Base-by-base conservation (phyloP, 2,113 vertebrate genomes). In the Penelope pileata region DNA sequence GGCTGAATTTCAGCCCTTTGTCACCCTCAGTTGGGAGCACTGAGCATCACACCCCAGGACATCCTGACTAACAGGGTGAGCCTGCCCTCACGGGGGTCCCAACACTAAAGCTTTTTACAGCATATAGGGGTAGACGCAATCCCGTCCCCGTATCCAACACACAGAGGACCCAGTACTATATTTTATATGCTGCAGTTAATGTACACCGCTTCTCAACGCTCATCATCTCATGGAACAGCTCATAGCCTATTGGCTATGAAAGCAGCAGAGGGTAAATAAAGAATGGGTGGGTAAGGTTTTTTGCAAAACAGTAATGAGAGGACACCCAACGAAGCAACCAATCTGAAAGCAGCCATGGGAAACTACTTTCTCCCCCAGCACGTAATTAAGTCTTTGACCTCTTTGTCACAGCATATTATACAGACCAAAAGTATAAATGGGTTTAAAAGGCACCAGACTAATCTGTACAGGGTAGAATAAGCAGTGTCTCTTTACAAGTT, bases 1-100 rank as follows among this genome's bases (percentile, higher is more conserved):
- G 51, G 32, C 10, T 34, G 83, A 90, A 83, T 24, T 60, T 88
- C 47, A 91, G 34, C 10, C 45, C 15, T 74, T 88, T 70, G 66
- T 50, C 27, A 45, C 82, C 32, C 24, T 77, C 72, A 36, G 29
- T 60, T 45, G 86, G 24, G 38, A 23, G 21, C 23, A 81, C 22
- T 38, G 24, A 74, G 34, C 7, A 38, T 23, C 29, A 6, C 7
- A 6, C 1, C 0, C 6, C 3, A 30, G 16, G 45, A 19, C 22
- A 73, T 43, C 15, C 22, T 89, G 77, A 50, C 38, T 36, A 26
- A 45, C 0, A 1, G 54, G 2, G 3, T 29, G 5, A 77, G 42
- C 62, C 75, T 88, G 53, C 60, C 47, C 75, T 32, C 38, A 72
- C 24, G 6, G 54, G 11, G 78, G 32, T 69, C 50, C 27, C 50